These are phyloP conservation scores for Pandemis heparana DNA, from an alignment of 2,888 invertebrate species.

Conservation along the genomic window DNA sequence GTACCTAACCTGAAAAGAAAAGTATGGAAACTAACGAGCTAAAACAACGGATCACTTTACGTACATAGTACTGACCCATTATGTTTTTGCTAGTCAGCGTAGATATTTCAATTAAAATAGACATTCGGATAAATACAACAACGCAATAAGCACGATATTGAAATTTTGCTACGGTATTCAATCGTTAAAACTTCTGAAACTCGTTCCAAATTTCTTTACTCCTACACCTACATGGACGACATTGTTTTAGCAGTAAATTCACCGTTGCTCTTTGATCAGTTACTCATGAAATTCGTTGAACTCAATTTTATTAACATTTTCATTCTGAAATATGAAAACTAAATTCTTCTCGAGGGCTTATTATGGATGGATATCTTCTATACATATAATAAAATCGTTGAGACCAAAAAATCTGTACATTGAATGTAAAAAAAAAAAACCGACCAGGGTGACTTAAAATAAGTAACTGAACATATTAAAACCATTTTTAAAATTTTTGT, in stretches of 20 bases:
- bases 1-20: background rate
- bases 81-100: no score
- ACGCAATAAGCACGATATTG: background rate
- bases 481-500: no score
- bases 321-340: background rate
- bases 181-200: constrained; percentile 4
- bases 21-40: background rate
- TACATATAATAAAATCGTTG: no score
- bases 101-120: background rate
- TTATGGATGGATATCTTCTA: no score
- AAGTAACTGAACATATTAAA: no score
- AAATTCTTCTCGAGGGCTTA: background rate
- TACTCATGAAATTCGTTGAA: background rate
- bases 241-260: background rate
- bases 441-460: no score
- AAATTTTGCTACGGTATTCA: background rate
- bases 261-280: background rate
- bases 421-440: no score
- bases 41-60: no score
- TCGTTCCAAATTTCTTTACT: constrained; percentile 5
- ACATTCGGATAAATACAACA: background rate
- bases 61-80: no score
- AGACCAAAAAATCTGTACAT: no score
- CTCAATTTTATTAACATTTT: background rate
- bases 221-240: background rate